Percentiles rank a stretch among this genome's conserved stretches.
phyloP scores from a whole-genome alignment of 2,113 vertebrate genomes.

The Psephotus haematonotus region DNA sequence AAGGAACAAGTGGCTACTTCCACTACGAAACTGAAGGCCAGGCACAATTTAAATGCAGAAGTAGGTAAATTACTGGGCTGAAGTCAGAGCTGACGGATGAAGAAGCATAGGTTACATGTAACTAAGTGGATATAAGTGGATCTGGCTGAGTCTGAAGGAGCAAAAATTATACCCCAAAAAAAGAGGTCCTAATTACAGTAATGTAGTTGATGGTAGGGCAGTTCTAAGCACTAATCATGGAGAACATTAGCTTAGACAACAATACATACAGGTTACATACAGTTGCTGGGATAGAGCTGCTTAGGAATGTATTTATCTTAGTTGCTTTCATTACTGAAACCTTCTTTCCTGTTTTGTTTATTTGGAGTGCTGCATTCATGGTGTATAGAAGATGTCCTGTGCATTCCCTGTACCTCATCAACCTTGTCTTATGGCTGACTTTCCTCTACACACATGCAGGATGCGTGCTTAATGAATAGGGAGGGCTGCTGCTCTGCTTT shows the following conservation, averaged over 20 bases:
- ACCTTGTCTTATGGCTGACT: not conserved
- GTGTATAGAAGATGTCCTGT: not conserved
- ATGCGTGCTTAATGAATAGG: rapidly evolving
- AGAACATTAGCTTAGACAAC: not conserved
- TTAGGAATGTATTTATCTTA: not conserved
- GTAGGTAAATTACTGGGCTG: not conserved
- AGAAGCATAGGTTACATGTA: not conserved
- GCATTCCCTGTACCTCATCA: not conserved
- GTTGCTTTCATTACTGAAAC: not conserved
- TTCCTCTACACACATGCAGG: not conserved
- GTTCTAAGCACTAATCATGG: not conserved
- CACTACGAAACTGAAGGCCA: not conserved
- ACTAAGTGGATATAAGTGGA: not conserved
- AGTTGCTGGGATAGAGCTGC: not conserved
- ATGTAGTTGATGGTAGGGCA: not conserved
- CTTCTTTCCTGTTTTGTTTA: not conserved
- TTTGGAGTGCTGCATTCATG: not conserved
- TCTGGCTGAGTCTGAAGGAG: constrained; percentile 4
- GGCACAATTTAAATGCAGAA: not conserved
- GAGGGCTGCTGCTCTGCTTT: not conserved
- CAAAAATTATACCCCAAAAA: not conserved
- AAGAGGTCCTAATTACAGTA: not conserved
- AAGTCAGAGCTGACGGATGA: not conserved
- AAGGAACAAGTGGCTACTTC: constrained; percentile 27
- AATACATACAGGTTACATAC: not conserved